Base-by-base conservation (phyloP, 2,888 invertebrate genomes). In the Heteropelma amictum region DNA sequence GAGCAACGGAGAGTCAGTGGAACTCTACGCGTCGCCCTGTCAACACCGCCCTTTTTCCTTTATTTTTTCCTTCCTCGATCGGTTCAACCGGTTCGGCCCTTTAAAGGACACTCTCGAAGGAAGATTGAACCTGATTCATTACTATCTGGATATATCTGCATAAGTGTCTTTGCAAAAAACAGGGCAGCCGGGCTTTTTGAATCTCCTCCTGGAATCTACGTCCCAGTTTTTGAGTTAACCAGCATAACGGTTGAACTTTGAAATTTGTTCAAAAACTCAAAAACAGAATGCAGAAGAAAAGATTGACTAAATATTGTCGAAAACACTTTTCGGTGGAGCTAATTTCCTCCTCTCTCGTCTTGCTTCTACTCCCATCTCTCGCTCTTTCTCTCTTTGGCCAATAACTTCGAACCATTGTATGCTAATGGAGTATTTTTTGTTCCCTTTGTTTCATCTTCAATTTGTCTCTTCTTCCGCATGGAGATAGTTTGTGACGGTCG, bases 401-500 rank as follows among this genome's bases (percentile, higher is more conserved):
- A 85, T 84, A 84, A 85, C 84, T 82, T 83, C 80, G 70, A n/a
- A 70, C 80, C 82, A 85, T 85, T 85, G 85, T 85, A 85, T 85
- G 85, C 79, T 83, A 85, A 85, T 85, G 77, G 77, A 80, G 8
- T 10, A 3, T 26, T 14, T 38, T 14, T 30, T 47, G 12, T 12
- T 64, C 6, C 38, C 40, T 40, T n/a, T 63, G 7, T 35, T 35
- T 28, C 23, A 17, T 12, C 30, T 21, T 61, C 26, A 12, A 38
- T 28, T 8, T 26, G 26, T 12, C 10, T 58, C 56, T 49, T 64
- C 51, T 49, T 33, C 12, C 45, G 19, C 33, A 3, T 12, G 23
- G 58, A 12, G 49, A 49, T 58, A 14, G 38, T 35, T 42, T 56
- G 56, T 49, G 47, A 56, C 80, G 80, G 78, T 78, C 80, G 82